Evolutionary conservation across 2,113 vertebrate species (phyloP), one percentile per base, ranked within the genome.

Genomic region (Brienomyrus brachyistius): DNA sequence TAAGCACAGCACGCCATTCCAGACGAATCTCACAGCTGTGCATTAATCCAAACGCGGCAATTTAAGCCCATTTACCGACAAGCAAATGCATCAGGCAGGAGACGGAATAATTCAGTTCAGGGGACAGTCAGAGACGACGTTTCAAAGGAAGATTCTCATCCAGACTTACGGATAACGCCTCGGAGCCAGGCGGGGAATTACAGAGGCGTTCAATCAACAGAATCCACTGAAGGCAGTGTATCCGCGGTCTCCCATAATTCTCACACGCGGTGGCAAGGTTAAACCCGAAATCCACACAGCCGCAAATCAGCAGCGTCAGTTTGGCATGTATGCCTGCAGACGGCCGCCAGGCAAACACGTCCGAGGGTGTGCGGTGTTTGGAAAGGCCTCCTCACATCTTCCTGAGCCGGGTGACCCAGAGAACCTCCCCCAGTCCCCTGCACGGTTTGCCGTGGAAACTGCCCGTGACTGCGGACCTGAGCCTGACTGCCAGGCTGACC

Each of bases 401-500:
- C 74, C 13, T 43, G 35, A 43, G 31, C 31, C 13, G 74, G 74
- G 40, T 40, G 62, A 70, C 9, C 62, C 62, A 31, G 62, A 70
- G 62, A 10, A 70, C 62, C 4, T 27, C 62, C n/a, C 62, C 10
- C 4, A 0, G n/a, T 31, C 62, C n/a, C n/a, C 3, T 31, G n/a
- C 11, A 23, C 56, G 23, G 56, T 15, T 80, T 15, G 11, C 74
- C 0, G 5, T 19, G 35, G 35, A 80, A 15, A 43, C 74, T 1
- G 35, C 13, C 91, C 92, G n/a, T 27, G 91, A 91, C 94, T 93
- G 94, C 91, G 94, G 95, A 95, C 95, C 95, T 91, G 90, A 94
- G 92, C 95, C 94, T 95, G 95, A 95, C 95, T 95, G 94, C 95
- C 95, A 94, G 86, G 92, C 93, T 94, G 94, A 95, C 95, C 94